phyloP scores from a whole-genome alignment of 2,797 vertebrate genomes.

The Onychomys leucogaster region DNA sequence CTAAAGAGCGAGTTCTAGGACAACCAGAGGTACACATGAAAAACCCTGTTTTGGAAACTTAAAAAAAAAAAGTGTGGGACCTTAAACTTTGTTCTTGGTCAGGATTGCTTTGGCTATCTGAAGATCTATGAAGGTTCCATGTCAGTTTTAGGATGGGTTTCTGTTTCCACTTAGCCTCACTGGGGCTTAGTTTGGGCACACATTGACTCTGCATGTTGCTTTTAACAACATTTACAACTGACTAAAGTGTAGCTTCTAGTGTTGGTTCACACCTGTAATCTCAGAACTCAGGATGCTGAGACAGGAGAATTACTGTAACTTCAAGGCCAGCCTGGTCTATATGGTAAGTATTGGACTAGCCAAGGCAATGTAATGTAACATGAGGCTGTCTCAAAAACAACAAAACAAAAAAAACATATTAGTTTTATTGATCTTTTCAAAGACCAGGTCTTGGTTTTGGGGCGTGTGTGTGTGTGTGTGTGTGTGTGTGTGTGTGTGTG shows the following conservation, averaged over 20 bases:
- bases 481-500: too few relatives aligned
- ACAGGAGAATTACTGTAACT: neutral
- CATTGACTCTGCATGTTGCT: neutral
- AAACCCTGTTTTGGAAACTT: neutral
- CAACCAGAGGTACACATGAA: neutral
- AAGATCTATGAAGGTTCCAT: neutral
- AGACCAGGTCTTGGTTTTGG: neutral
- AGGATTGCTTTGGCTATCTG: neutral
- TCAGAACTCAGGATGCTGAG: neutral
- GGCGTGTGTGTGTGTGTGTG: too few relatives aligned
- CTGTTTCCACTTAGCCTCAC: neutral
- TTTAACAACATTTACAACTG: neutral
- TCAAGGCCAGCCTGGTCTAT: neutral
- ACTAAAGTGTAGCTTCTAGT: neutral
- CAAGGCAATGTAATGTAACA: neutral
- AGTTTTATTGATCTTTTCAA: neutral
- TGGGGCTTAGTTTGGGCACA: neutral
- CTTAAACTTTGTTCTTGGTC: neutral
- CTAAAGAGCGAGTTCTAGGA: neutral
- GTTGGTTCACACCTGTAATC: neutral
- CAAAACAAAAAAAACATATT: neutral
- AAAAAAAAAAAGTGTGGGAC: neutral
- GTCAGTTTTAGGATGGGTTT: neutral
- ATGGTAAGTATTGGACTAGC: too few relatives aligned
- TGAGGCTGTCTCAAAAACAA: neutral